These are phyloP conservation scores for Cheilosia grossa DNA, from an alignment of 2,888 invertebrate species.

Conservation along the genomic window DNA sequence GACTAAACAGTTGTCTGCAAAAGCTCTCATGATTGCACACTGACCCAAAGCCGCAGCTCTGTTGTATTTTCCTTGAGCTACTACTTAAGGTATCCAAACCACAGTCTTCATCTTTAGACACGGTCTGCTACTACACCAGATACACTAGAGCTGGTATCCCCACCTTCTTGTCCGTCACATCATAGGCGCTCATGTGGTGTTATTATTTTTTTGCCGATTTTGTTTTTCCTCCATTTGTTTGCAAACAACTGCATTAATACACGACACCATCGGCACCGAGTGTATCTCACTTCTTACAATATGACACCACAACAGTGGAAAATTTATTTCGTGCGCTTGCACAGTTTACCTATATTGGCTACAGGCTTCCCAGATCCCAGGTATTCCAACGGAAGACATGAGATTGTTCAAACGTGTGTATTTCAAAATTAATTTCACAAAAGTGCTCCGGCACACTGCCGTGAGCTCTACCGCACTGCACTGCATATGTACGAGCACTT, in stretches of 20 bases:
- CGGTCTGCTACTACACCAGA: not conserved
- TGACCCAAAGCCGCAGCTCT: slow-evolving; percentile 54
- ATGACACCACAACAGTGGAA: slow-evolving; percentile 44
- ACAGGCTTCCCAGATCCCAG: slow-evolving; percentile 8
- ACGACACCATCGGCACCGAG: slow-evolving; percentile 30
- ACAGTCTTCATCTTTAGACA: not conserved
- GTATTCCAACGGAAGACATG: slow-evolving; percentile 6
- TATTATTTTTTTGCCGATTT: slow-evolving; percentile 14
- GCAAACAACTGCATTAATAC: slow-evolving; percentile 32
- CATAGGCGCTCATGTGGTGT: not conserved
- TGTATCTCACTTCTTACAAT: slow-evolving; percentile 1
- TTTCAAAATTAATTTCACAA: slow-evolving; percentile 33
- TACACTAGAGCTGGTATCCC: slow-evolving; percentile 1
- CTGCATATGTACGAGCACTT: not conserved
- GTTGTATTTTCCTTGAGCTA: slow-evolving; percentile 34
- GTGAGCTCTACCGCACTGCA: not conserved
- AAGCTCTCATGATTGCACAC: slow-evolving; percentile 28
- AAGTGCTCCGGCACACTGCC: not conserved
- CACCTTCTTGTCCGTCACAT: not conserved
- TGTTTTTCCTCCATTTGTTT: slow-evolving; percentile 11
- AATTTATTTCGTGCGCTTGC: slow-evolving; percentile 25
- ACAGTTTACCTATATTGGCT: not conserved
- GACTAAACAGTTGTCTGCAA: not conserved
- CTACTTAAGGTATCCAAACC: not conserved
- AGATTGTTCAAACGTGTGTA: slow-evolving; percentile 3